phyloP scores from a whole-genome alignment of 2,888 invertebrate genomes.

The Dryomyza anilis region DNA sequence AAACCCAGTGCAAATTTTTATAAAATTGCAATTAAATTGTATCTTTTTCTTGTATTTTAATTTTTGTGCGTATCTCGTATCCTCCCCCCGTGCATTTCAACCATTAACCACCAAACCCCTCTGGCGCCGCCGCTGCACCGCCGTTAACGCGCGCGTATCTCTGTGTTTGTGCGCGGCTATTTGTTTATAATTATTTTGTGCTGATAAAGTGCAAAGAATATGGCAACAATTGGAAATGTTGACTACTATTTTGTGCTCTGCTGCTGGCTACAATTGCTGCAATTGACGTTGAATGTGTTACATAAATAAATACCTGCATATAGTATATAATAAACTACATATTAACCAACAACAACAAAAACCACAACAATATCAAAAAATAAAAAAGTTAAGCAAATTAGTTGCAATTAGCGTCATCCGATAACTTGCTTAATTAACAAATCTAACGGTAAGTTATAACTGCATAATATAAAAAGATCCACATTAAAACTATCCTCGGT shows the following conservation, averaged over 20 bases:
- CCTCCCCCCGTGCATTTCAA: no score
- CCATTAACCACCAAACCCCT: background rate
- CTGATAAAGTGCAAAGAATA: conserved; percentile 12
- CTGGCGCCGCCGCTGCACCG: background rate
- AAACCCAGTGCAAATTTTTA: background rate
- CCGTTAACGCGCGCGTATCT: background rate
- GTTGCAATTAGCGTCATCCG: no score
- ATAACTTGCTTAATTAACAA: no score
- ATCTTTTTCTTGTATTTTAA: background rate
- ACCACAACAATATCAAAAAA: background rate
- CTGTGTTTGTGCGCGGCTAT: background rate
- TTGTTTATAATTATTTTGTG: conserved; percentile 23
- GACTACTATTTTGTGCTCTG: background rate
- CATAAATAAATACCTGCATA: conserved; percentile 11
- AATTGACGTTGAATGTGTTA: conserved; percentile 9
- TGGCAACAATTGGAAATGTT: background rate
- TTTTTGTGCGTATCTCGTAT: no score
- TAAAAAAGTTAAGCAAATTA: no score
- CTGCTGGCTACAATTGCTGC: background rate
- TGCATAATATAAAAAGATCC: no score
- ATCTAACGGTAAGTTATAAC: no score
- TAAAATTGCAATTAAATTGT: background rate
- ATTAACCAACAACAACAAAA: background rate
- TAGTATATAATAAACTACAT: no score
- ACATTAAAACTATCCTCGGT: no score